A percentile compares a stretch with the other conserved stretches of the same genome.
Evolutionary conservation across 30 jellyfish, hydroid and myxozoan genomes (phyloP).

Genomic region (Aurelia aurita complex sp. Pacific): DNA sequence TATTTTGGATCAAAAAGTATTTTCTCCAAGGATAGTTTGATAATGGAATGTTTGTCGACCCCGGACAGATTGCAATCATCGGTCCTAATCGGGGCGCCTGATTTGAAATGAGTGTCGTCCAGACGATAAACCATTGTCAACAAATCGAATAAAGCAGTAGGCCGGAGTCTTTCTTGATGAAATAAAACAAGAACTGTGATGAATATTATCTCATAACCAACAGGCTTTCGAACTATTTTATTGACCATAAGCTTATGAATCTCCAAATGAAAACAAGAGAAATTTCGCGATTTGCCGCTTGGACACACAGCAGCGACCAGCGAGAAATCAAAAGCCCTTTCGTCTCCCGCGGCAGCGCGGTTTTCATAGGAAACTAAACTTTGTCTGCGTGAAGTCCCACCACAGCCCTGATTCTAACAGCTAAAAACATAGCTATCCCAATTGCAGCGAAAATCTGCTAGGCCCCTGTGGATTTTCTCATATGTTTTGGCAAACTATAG

Average conservation of each 20-base stretch:
- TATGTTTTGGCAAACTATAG: constrained; percentile 48
- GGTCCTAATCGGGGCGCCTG: constrained; percentile 13
- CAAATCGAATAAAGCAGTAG: constrained; percentile 14
- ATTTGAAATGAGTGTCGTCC: constrained; percentile 4
- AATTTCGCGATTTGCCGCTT: constrained; percentile 17
- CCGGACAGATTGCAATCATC: constrained; percentile 17
- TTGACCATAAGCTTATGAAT: not conserved
- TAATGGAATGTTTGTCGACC: not conserved
- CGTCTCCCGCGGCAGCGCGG: constrained; percentile 74
- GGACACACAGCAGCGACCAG: constrained; percentile 49
- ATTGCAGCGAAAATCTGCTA: constrained; percentile 35
- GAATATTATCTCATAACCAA: not conserved
- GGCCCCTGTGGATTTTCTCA: constrained; percentile 68
- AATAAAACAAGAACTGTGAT: not conserved
- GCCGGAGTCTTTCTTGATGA: constrained; percentile 3
- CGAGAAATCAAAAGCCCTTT: constrained; percentile 35
- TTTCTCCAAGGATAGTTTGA: constrained; percentile 17
- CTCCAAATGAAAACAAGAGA: constrained; percentile 13
- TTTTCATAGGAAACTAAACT: constrained; percentile 52
- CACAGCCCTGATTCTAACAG: constrained; percentile 66
- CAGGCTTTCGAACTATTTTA: constrained; percentile 18
- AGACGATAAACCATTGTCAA: constrained; percentile 20
- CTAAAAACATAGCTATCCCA: constrained; percentile 45
- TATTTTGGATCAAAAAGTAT: not conserved
- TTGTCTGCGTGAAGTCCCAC: constrained; percentile 83